Base-by-base conservation (phyloP, 2,797 vertebrate species). In the Chaetodon trifasciatus region DNA sequence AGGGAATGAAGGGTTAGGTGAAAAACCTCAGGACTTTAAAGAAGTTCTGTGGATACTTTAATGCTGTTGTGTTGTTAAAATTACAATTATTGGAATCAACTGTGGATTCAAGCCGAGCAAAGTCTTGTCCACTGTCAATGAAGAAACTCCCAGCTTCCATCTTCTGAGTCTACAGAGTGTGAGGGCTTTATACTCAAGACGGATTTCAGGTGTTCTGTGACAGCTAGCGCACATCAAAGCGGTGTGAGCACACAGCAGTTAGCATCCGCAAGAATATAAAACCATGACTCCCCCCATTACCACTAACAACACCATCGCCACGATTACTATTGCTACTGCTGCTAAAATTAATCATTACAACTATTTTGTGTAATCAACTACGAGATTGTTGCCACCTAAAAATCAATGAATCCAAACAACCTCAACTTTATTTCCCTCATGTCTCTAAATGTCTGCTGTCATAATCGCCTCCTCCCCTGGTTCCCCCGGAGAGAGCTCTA, bases 371-470 rank as follows among this genome's bases (percentile, higher is more conserved):
- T 50, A 66, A 81, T 75, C 49, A 78, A 58, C 74, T 32, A 52
- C 37, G 56, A 46, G 49, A 76, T 58, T 68, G 74, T 46, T 65
- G 46, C 71, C 28, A 44, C 46, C 44, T 61, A 58, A 83, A 78
- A 73, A 84, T 86, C 84, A 82, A 86, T 88, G 35, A 50, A 55
- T 74, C 58, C 15, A 12, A 79, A 71, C 57, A 80, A 77, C 62
- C 47, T 69, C 46, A 76, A 76, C 57, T 85, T 83, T 74, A 70
- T 90, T 92, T 90, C 72, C 72, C 76, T 74, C 50, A 60, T 79
- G 78, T 74, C 76, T 80, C 79, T 71, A 78, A 86, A 88, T 65
- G 77, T 88, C 82, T 78, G 68, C 65, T 77, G 78, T 91, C 81
- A 88, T 86, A 84, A 88, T 78, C 23, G 13, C n/a, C n/a, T 69